Evolutionary conservation across 2,888 invertebrate genomes (phyloP).

Genomic region (Drosophila meridiana): DNA sequence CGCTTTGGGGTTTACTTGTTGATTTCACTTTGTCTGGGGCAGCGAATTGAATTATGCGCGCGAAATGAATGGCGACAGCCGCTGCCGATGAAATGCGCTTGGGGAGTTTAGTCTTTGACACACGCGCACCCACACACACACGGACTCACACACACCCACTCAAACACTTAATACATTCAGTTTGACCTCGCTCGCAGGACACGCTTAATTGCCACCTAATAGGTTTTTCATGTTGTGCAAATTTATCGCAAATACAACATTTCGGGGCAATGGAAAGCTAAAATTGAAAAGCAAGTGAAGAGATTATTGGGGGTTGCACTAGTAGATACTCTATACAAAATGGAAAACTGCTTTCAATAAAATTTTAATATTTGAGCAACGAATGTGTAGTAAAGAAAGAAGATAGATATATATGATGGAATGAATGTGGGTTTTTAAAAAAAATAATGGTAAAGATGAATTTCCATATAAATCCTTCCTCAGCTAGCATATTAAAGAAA

Average conservation of each 20-base stretch:
- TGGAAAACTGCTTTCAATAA: neutral
- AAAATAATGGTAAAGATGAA: no score
- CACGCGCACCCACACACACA: neutral
- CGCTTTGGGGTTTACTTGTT: constrained; percentile 67
- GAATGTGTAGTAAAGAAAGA: no score
- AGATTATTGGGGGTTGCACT: neutral
- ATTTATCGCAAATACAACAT: constrained; percentile 30
- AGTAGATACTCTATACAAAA: neutral
- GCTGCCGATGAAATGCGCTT: constrained; percentile 34
- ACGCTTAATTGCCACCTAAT: constrained; percentile 67
- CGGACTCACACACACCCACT: neutral
- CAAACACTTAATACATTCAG: neutral
- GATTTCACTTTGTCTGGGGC: constrained; percentile 57
- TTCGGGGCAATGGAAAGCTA: constrained; percentile 7
- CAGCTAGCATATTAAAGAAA: no score
- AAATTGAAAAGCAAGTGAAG: constrained; percentile 22
- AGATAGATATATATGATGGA: no score
- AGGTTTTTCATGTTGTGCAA: constrained; percentile 56
- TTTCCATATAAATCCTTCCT: no score
- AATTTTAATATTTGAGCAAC: no score
- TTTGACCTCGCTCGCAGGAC: constrained; percentile 27
- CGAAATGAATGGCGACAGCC: constrained; percentile 46
- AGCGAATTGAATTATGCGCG: constrained; percentile 70
- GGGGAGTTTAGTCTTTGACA: constrained; percentile 30
- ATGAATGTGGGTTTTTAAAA: no score